Percentiles rank a stretch among this genome's conserved stretches.
Conservation (phyloP, 2,888 invertebrate genomes). For the Euspilapteryx auroguttella region DNA sequence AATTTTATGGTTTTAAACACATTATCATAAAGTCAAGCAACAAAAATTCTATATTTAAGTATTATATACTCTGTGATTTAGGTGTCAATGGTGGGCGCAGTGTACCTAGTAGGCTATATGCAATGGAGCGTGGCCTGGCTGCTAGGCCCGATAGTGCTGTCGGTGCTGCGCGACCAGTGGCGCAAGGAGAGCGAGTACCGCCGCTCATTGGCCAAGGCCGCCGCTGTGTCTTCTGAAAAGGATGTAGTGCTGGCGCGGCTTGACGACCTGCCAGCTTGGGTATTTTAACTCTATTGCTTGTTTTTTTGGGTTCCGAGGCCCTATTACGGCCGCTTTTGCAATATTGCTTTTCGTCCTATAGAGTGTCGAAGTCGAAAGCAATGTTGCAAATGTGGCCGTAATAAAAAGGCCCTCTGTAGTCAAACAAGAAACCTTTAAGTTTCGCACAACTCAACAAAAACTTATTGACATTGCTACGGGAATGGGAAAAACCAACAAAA, state of each 20-base stretch:
- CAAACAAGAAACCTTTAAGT: no score
- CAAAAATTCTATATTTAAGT: no score
- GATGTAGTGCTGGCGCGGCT: constrained; percentile 84
- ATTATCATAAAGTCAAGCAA: no score
- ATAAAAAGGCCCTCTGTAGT: no score
- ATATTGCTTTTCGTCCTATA: background rate
- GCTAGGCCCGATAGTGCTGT: constrained; percentile 74
- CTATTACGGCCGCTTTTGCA: no score
- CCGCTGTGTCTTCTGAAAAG: constrained; percentile 80
- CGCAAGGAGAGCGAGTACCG: constrained; percentile 73
- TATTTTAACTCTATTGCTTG: constrained; percentile 32
- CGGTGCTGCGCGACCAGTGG: constrained; percentile 79
- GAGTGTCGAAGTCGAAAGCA: no score
- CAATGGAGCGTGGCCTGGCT: constrained; percentile 91
- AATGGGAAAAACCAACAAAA: no score
- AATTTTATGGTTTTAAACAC: no score
- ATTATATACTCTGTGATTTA: no score
- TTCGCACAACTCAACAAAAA: no score
- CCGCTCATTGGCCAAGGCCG: constrained; percentile 74
- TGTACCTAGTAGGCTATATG: constrained; percentile 83
- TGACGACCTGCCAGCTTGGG: constrained; percentile 94
- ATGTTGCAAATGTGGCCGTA: no score
- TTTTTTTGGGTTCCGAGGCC: background rate
- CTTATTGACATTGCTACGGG: no score
- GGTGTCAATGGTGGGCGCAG: constrained; percentile 72